Percentiles rank a stretch among this genome's conserved stretches.
Evolutionary conservation across 2,888 invertebrate genomes (phyloP).

Genomic region (Drosophila pseudotalamancana): DNA sequence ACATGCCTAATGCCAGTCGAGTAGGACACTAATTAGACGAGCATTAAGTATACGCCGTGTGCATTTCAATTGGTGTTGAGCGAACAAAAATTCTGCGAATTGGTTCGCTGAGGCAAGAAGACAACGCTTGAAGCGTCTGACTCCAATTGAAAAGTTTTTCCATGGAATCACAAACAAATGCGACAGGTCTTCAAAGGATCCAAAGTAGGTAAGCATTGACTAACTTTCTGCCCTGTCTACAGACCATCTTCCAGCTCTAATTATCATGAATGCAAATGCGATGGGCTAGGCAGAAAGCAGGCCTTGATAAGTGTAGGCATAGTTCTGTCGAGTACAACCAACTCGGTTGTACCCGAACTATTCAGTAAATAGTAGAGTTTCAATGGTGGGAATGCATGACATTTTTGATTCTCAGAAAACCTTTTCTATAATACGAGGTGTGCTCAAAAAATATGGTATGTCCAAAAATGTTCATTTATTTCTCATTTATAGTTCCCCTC

Average conservation of each 20-base stretch:
- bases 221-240: neutral
- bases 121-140: slow-evolving; percentile 5
- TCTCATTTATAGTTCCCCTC: no score
- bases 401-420: no score
- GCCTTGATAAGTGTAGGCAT: no score
- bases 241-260: slow-evolving; percentile 5
- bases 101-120: neutral
- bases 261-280: slow-evolving; percentile 3
- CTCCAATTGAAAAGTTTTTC: slow-evolving; percentile 34
- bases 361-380: no score
- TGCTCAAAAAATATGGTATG: no score
- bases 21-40: slow-evolving; percentile 64
- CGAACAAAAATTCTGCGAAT: slow-evolving; percentile 11
- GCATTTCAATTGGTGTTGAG: slow-evolving; percentile 23
- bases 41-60: slow-evolving; percentile 51
- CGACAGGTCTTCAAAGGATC: neutral
- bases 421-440: no score
- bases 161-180: slow-evolving; percentile 7
- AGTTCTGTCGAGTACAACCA: no score
- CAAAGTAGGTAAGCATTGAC: no score
- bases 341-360: no score
- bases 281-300: no score
- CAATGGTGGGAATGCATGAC: no score
- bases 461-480: no score
- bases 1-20: slow-evolving; percentile 25